Base-by-base conservation (phyloP, 2,797 vertebrate genomes). In the Rhinophrynus dorsalis region DNA sequence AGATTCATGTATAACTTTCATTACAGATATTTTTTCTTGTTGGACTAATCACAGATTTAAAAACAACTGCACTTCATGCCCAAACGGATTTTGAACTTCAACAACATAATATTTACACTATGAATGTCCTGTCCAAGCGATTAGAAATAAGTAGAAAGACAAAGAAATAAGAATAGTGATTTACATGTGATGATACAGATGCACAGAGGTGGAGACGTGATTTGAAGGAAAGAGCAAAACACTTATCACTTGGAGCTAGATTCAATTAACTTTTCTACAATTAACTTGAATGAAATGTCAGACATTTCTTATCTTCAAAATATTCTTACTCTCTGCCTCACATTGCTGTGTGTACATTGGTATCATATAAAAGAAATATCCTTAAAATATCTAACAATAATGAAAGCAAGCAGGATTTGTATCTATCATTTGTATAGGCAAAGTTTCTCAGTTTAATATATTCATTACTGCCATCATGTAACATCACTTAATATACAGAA, bases 241-340 rank as follows among this genome's bases (percentile, higher is more conserved):
- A 40, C 50, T 54, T 64, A 64, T 64, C 60, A 27, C 32, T 50
- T 32, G 45, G 32, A 38, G 32, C 45, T 23, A 37, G 47, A 52
- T 51, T 62, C 60, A 63, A 63, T 63, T 54, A 54, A 35, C 35
- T 54, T 65, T 50, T 48, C 33, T 21, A 40, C 26, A 54, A 52
- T 65, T 52, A 65, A 37, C 48, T 40, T 65, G 33, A 65, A 65
- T 52, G 24, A 65, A 65, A 65, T 65, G 61, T 65, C 48, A 65
- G 48, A 54, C 35, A 65, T 38, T 54, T 54, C 47, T 54, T 65
- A 37, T 64, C 60, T 37, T 30, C 38, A 10, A 52, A 64, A 64
- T 40, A 51, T 51, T 37, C 48, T 48, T 48, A 32, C 18, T 23
- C 37, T 23, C 32, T 29, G 57, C 37, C 24, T 21, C 60, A 23